phyloP scores from a whole-genome alignment of 2,113 vertebrate genomes.

The Heliornis fulica region DNA sequence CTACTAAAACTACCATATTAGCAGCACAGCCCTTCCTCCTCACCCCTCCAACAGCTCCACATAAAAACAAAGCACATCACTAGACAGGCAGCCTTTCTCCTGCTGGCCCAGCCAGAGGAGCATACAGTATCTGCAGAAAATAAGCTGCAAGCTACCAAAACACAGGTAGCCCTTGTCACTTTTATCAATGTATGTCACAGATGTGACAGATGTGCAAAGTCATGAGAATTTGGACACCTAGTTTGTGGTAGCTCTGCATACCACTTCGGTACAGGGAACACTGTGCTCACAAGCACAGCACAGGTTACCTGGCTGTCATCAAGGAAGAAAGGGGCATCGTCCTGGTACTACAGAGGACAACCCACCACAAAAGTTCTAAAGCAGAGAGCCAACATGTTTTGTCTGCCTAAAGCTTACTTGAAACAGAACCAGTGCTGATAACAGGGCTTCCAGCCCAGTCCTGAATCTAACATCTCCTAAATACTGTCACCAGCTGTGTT shows the following conservation, averaged over 20 bases:
- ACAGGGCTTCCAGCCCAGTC: background rate
- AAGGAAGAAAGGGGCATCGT: background rate
- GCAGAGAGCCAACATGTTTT: fast-evolving
- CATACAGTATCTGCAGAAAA: background rate
- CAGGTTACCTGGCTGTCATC: background rate
- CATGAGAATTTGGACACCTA: background rate
- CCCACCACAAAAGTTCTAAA: background rate
- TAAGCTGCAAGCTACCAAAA: background rate
- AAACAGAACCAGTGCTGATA: background rate
- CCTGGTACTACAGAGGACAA: background rate
- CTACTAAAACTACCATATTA: background rate
- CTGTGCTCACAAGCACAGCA: background rate
- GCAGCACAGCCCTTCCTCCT: background rate
- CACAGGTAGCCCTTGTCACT: fast-evolving
- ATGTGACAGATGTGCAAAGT: background rate
- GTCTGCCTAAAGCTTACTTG: background rate
- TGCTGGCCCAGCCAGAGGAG: background rate
- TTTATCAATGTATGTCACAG: background rate
- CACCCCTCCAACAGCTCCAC: background rate
- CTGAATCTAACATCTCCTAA: background rate
- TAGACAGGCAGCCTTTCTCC: background rate
- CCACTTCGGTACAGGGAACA: background rate
- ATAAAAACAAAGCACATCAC: background rate
- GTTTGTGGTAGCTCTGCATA: background rate
- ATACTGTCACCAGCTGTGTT: background rate